Percentiles rank a stretch among this genome's conserved stretches.
These are phyloP conservation scores for Micropoecilia bifurca DNA, from an alignment of 2,797 vertebrate species.

Conservation along the genomic window DNA sequence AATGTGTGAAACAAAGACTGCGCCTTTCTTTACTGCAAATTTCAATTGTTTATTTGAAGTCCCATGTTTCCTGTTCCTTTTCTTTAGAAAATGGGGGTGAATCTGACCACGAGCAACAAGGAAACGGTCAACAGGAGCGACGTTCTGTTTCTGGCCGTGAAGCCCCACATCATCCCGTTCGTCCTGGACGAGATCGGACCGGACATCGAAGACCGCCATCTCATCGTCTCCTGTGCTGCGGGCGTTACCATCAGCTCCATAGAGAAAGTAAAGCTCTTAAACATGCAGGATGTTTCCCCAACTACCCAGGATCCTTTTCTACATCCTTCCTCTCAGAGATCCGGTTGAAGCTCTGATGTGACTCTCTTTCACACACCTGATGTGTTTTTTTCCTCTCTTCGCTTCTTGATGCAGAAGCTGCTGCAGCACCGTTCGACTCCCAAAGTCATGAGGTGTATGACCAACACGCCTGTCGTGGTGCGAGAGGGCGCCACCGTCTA, in stretches of 20 bases:
- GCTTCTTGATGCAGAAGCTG: conserved; percentile 83
- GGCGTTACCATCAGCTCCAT: conserved; percentile 95
- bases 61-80: background rate
- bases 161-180: conserved; percentile 95
- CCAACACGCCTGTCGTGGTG: conserved; percentile 95
- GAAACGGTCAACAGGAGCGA: conserved; percentile 90
- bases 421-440: conserved; percentile 84
- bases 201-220: conserved; percentile 90
- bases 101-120: conserved; percentile 92
- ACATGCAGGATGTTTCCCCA: background rate
- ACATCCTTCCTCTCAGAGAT: too few species aligned
- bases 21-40: background rate
- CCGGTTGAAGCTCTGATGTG: too few species aligned
- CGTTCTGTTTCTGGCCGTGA: conserved; percentile 93
- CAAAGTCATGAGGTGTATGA: conserved; percentile 97
- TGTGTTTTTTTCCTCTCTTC: background rate
- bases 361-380: background rate
- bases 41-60: background rate
- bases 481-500: conserved; percentile 95
- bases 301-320: background rate
- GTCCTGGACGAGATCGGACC: conserved; percentile 94
- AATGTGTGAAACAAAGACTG: background rate
- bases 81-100: conserved; percentile 89
- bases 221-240: conserved; percentile 93
- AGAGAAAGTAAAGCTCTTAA: conserved; percentile 84